Evolutionary conservation across 2,888 invertebrate species (phyloP).

Genomic region (Anarsia innoxiella): DNA sequence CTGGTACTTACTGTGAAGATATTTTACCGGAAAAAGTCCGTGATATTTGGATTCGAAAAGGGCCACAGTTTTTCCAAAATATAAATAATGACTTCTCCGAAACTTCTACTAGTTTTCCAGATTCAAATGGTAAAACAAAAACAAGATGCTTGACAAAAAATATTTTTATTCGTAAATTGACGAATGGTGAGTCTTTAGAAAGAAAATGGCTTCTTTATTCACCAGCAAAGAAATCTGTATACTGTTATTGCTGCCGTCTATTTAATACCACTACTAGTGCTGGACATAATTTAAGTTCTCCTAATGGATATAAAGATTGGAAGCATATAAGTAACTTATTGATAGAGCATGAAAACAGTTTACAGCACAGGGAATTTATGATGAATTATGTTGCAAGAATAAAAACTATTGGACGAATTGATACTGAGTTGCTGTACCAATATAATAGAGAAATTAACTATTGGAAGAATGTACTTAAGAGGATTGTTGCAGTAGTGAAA

Average conservation of each 20-base stretch:
- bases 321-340: slow-evolving; percentile 16
- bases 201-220: slow-evolving; percentile 23
- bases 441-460: slow-evolving; percentile 19
- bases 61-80: slow-evolving; percentile 19
- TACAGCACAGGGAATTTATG: slow-evolving; percentile 18
- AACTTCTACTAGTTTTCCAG: slow-evolving; percentile 16
- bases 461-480: slow-evolving; percentile 19
- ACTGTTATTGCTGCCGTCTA: slow-evolving; percentile 17
- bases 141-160: slow-evolving; percentile 19
- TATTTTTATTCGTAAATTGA: slow-evolving; percentile 19
- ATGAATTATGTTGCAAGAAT: slow-evolving; percentile 18
- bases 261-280: slow-evolving; percentile 16
- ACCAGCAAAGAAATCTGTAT: slow-evolving; percentile 18
- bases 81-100: slow-evolving; percentile 18
- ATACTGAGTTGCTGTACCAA: slow-evolving; percentile 16
- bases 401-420: slow-evolving; percentile 16
- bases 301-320: slow-evolving; percentile 18
- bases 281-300: slow-evolving; percentile 17
- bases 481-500: slow-evolving; percentile 19
- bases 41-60: slow-evolving; percentile 19
- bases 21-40: slow-evolving; percentile 1
- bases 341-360: slow-evolving; percentile 16
- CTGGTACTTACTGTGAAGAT: neutral
- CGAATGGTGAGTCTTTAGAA: slow-evolving; percentile 17
- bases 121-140: slow-evolving; percentile 15